These are phyloP conservation scores for Scaptomyza polygonia DNA, from an alignment of 2,888 invertebrate species.

Conservation along the genomic window DNA sequence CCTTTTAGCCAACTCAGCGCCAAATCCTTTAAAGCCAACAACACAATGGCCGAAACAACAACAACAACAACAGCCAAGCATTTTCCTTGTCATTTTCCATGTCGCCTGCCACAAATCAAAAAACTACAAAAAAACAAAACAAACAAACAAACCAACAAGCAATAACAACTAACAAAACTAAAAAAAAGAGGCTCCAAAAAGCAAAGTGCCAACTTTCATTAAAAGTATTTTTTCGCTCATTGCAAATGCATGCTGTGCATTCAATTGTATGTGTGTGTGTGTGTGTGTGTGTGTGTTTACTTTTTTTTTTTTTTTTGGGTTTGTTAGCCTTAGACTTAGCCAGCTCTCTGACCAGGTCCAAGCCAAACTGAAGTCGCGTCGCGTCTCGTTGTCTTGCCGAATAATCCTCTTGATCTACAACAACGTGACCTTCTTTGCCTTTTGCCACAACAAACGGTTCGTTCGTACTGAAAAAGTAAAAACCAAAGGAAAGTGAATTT, in stretches of 20 bases:
- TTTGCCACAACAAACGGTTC: constrained; percentile 33
- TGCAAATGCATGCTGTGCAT: constrained; percentile 74
- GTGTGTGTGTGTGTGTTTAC: constrained; percentile 5
- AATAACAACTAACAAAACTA: background rate
- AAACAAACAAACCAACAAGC: constrained; percentile 7
- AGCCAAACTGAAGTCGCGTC: constrained; percentile 17
- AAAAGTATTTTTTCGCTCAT: constrained; percentile 78
- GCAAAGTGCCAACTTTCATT: constrained; percentile 80
- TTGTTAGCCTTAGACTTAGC: constrained; percentile 58
- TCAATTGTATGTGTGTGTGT: constrained; percentile 65
- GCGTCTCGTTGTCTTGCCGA: constrained; percentile 51
- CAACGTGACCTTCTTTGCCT: constrained; percentile 77
- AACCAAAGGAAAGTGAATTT: constrained; percentile 80
- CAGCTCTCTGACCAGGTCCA: constrained; percentile 57
- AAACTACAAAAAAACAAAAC: constrained; percentile 22
- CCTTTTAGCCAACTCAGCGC: constrained; percentile 33
- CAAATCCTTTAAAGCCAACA: constrained; percentile 5
- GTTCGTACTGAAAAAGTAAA: constrained; percentile 35
- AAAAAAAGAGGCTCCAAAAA: constrained; percentile 53
- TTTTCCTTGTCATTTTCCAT: constrained; percentile 70
- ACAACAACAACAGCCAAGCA: constrained; percentile 24
- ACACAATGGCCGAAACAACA: constrained; percentile 5
- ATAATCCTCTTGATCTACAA: constrained; percentile 79
- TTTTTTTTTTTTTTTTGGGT: constrained; percentile 50
- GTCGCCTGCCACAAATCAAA: constrained; percentile 79